Evolutionary conservation across 2,113 vertebrate genomes (phyloP), one percentile per base, ranked within the genome.

Genomic region (Scortum barcoo): DNA sequence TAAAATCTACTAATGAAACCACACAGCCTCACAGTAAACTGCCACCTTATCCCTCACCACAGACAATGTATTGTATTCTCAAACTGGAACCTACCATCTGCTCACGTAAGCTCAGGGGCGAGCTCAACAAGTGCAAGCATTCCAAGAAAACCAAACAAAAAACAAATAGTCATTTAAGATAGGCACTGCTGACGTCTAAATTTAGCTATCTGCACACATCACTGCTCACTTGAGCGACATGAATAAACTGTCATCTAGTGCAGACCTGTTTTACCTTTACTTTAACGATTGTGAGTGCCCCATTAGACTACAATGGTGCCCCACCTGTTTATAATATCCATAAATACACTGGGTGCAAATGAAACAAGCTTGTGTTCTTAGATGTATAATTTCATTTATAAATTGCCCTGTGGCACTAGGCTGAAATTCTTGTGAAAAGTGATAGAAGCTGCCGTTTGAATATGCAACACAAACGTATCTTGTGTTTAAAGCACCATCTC

Each of bases 11-110:
- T 28, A 54, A 73, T 72, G 20, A 63, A 61, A 48, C n/a, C 30
- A n/a, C 56, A 33, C 40, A 48, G 53, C 30, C 26, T 54, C 22
- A 14, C 46, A 67, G 50, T 50, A 46, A 69, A 38, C 19, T 50
- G 10, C 26, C 33, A 56, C 36, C 33, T 57, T 56, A 33, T 54
- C 26, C 19, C 36, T 66, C 30, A n/a, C 53, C 24, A 54, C 67
- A 67, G 26, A 61, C 33, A 78, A 53, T 66, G 26, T 28, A 73
- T 60, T 20, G 10, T 67, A 6, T 10, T 67, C 24, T 62, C 46
- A 66, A 26, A 77, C 44, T 85, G 51, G 68, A 88, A 57, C 22
- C 6, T 51, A 46, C 77, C 53, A 83, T 85, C 48, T 68, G 13
- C 65, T 62, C 53, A 51, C 24, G n/a, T 78, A 22, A 61, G 3